phyloP scores from a whole-genome alignment of 2,888 invertebrate genomes.

The Lottia scabra region DNA sequence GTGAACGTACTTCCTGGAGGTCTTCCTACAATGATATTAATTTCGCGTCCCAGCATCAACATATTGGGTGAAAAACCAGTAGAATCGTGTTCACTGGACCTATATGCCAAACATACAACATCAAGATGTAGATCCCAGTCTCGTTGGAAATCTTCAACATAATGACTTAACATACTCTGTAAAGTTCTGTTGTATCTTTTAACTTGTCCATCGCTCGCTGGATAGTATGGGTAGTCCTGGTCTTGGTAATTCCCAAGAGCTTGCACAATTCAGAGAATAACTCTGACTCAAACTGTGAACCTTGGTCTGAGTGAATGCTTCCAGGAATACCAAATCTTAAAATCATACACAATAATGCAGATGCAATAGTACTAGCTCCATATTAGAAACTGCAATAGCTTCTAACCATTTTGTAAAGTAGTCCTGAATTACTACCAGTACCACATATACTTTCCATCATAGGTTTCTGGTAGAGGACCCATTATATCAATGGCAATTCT shows the following conservation, averaged over 20 bases:
- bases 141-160: neutral
- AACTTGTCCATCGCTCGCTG: neutral
- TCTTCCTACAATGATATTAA: neutral
- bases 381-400: neutral
- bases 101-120: neutral
- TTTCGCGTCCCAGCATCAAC: neutral
- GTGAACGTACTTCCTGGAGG: neutral
- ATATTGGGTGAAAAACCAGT: neutral
- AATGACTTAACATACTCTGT: neutral
- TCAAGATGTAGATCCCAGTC: neutral
- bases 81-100: neutral
- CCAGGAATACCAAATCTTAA: neutral
- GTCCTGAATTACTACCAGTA: neutral
- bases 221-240: neutral
- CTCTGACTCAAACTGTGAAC: neutral
- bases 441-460: too few relatives aligned
- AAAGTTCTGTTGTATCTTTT: neutral
- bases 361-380: conserved; percentile 5
- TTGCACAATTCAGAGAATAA: neutral
- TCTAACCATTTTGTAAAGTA: conserved; percentile 9
- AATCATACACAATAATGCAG: neutral
- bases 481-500: conserved; percentile 11
- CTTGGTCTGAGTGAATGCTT: conserved; percentile 10
- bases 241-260: too few relatives aligned
- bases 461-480: conserved; percentile 3